A percentile compares a stretch with the other conserved stretches of the same genome.
Evolutionary conservation across 2,888 invertebrate genomes (phyloP).

Genomic region (Mimachlamys varia): DNA sequence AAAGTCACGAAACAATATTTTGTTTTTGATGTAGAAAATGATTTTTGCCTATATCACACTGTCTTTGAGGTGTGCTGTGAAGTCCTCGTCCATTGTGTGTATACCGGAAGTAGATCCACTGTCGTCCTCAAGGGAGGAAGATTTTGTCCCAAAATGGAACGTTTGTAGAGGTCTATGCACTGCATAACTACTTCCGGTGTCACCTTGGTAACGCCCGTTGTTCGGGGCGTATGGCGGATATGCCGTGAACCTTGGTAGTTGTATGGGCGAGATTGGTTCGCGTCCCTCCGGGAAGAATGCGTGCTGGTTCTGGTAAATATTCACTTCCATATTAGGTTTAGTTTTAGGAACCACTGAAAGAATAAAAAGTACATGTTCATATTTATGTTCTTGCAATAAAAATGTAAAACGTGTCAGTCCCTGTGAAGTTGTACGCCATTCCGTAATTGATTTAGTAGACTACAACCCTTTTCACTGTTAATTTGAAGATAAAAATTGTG

Average conservation of each 20-base stretch:
- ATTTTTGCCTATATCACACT: neutral
- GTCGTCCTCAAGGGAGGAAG: slow-evolving; percentile 44
- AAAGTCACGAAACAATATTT: slow-evolving; percentile 5
- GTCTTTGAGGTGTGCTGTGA: slow-evolving; percentile 28
- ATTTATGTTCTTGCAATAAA: neutral
- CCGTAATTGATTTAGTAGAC: neutral
- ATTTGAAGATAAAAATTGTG: slow-evolving; percentile 25
- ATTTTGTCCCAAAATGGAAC: slow-evolving; percentile 42
- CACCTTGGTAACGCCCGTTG: neutral
- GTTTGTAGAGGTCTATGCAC: slow-evolving; percentile 38
- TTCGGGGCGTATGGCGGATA: neutral
- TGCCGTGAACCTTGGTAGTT: slow-evolving; percentile 40
- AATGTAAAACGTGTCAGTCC: neutral
- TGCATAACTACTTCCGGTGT: slow-evolving; percentile 1
- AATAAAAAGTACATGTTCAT: slow-evolving; percentile 1
- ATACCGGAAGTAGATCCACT: slow-evolving; percentile 54
- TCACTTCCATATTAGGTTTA: slow-evolving; percentile 30
- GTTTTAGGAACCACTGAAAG: slow-evolving; percentile 11
- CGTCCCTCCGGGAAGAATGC: slow-evolving; percentile 50
- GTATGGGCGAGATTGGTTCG: slow-evolving; percentile 49
- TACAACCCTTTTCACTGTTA: neutral
- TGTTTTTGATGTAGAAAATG: slow-evolving; percentile 18
- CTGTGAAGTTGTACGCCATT: neutral
- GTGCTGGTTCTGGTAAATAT: slow-evolving; percentile 37
- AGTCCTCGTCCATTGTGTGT: slow-evolving; percentile 50